Percentiles rank a stretch among this genome's conserved stretches.
Conservation (phyloP, 2,888 invertebrate genomes). For the Drosophila nr. perissopoda region DNA sequence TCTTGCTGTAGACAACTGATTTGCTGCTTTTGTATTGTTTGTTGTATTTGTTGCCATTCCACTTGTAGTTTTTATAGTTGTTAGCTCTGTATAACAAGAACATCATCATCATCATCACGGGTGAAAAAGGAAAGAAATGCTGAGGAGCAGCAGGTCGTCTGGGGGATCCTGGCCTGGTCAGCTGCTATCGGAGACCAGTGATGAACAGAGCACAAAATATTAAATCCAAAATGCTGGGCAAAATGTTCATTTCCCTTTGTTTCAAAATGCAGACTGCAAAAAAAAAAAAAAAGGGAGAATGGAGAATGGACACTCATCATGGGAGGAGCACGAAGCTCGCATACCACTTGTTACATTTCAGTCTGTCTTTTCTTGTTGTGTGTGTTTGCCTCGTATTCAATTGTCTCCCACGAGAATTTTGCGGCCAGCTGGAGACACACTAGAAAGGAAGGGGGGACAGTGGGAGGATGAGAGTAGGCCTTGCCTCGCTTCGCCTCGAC, state of each 20-base stretch:
- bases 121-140: slow-evolving; percentile 27
- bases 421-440: slow-evolving; percentile 49
- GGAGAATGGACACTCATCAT: background rate
- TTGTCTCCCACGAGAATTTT: slow-evolving; percentile 73
- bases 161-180: slow-evolving; percentile 51
- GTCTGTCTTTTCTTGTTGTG: slow-evolving; percentile 7
- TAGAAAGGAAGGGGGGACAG: background rate
- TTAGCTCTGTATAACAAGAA: slow-evolving; percentile 23
- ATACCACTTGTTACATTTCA: slow-evolving; percentile 62
- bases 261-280: slow-evolving; percentile 45
- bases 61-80: slow-evolving; percentile 45
- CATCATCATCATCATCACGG: slow-evolving; percentile 12
- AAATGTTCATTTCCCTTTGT: slow-evolving; percentile 72
- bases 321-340: slow-evolving; percentile 5
- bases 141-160: slow-evolving; percentile 43
- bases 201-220: slow-evolving; percentile 71
- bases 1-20: slow-evolving; percentile 14
- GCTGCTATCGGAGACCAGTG: slow-evolving; percentile 39
- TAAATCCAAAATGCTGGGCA: slow-evolving; percentile 74
- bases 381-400: slow-evolving; percentile 63
- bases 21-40: slow-evolving; percentile 16
- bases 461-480: slow-evolving; percentile 12
- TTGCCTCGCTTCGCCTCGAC: slow-evolving; percentile 34
- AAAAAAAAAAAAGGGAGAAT: background rate
- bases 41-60: slow-evolving; percentile 22